A percentile compares a stretch with the other conserved stretches of the same genome.
Evolutionary conservation across 2,797 vertebrate species (phyloP).

Genomic region (Poliocrania exsul): DNA sequence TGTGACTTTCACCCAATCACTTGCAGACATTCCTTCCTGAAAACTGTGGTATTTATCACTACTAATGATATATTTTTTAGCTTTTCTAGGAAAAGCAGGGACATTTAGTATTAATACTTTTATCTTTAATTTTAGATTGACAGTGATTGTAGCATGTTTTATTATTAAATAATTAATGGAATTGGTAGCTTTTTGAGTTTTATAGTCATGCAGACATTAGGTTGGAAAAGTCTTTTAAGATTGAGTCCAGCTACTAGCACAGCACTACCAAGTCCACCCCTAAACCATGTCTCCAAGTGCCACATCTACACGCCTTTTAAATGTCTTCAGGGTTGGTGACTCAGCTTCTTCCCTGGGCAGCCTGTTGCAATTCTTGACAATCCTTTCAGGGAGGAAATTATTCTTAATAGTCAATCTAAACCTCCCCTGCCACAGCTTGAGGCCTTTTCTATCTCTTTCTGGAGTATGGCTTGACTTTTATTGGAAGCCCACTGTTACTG

Average conservation of each 20-base stretch:
- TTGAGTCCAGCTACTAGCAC: not conserved
- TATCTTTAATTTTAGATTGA: not conserved
- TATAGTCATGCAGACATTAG: not conserved
- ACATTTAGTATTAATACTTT: not conserved
- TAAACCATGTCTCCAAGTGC: not conserved
- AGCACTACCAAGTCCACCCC: not conserved
- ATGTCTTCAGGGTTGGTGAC: not conserved
- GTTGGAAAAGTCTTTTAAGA: not conserved
- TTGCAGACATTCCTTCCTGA: not conserved
- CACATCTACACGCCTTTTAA: not conserved
- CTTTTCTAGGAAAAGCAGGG: not conserved
- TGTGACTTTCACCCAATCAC: accelerated
- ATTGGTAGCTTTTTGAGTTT: not conserved
- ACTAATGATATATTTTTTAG: not conserved
- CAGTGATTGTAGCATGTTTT: not conserved
- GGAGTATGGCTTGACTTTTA: not conserved
- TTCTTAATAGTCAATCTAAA: not conserved
- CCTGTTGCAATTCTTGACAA: not conserved
- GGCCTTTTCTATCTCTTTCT: not conserved
- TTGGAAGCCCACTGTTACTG: not conserved
- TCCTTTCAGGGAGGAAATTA: not conserved
- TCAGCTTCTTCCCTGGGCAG: not conserved
- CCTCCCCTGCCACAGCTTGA: not conserved
- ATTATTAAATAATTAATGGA: not conserved
- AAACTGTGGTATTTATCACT: not conserved